Conservation (phyloP, 1,140 invertebrate species). For the Heliothis subflexa region DNA sequence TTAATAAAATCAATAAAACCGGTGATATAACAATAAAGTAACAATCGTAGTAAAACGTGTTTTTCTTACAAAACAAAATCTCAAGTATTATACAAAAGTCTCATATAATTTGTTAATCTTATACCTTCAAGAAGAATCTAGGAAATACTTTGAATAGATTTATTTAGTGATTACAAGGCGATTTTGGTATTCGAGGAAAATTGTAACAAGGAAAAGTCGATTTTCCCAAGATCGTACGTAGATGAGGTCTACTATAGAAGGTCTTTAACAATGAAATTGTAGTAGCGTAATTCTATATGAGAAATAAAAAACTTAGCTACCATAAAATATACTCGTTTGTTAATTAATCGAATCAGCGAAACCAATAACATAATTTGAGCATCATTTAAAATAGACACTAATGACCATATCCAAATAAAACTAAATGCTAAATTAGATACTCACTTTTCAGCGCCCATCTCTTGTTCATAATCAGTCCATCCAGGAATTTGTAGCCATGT, state of each 20-base stretch:
- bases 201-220: conserved; percentile 3
- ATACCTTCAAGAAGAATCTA: neutral
- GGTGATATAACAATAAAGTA: conserved; percentile 17
- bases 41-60: neutral
- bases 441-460: conserved; percentile 87
- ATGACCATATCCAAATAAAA: neutral
- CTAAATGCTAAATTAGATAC: conserved; percentile 51
- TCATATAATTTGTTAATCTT: neutral
- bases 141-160: neutral
- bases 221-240: conserved; percentile 19
- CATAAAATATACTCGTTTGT: no score
- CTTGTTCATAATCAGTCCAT: conserved; percentile 81
- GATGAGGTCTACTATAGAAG: neutral
- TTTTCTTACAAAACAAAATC: neutral
- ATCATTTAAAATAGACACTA: no score
- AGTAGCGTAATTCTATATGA: neutral
- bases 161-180: neutral
- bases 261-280: neutral
- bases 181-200: conserved; percentile 16
- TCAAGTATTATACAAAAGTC: neutral
- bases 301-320: neutral
- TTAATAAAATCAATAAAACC: neutral
- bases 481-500: conserved; percentile 83
- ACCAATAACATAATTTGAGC: no score
- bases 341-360: no score